phyloP scores from a whole-genome alignment of 2,797 vertebrate genomes.

The Acipenser ruthenus region DNA sequence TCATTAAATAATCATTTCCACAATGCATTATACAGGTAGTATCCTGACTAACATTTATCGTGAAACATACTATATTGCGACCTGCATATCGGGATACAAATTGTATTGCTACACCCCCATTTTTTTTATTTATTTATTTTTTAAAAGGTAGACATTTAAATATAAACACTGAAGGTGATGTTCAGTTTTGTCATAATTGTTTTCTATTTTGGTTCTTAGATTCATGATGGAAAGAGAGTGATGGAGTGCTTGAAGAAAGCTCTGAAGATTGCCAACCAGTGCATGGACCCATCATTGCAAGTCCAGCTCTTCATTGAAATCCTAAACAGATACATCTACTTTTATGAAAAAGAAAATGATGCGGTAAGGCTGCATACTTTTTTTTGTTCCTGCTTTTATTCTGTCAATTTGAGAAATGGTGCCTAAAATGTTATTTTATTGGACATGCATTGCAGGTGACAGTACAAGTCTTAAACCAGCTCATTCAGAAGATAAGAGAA shows the following conservation, averaged over 20 bases:
- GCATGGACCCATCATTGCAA: constrained; percentile 98
- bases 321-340: constrained; percentile 96
- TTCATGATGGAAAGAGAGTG: constrained; percentile 90
- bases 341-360: constrained; percentile 95
- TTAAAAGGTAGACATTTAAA: background rate
- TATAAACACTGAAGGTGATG: background rate
- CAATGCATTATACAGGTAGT: too few species aligned
- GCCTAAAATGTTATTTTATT: background rate
- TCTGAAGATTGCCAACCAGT: constrained; percentile 97
- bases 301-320: constrained; percentile 98
- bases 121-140: background rate
- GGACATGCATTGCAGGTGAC: constrained; percentile 67
- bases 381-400: background rate
- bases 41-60: too few species aligned
- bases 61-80: too few species aligned
- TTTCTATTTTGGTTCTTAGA: constrained; percentile 51
- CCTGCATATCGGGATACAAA: too few species aligned
- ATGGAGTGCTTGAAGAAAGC: constrained; percentile 98
- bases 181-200: background rate
- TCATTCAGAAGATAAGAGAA: constrained; percentile 97
- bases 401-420: too few species aligned
- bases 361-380: constrained; percentile 60
- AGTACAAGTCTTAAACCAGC: constrained; percentile 93
- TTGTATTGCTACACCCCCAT: too few species aligned
- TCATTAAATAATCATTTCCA: too few species aligned